These are phyloP conservation scores for Uropsilus gracilis DNA, from an alignment of 2,113 vertebrate genomes.

Conservation along the genomic window DNA sequence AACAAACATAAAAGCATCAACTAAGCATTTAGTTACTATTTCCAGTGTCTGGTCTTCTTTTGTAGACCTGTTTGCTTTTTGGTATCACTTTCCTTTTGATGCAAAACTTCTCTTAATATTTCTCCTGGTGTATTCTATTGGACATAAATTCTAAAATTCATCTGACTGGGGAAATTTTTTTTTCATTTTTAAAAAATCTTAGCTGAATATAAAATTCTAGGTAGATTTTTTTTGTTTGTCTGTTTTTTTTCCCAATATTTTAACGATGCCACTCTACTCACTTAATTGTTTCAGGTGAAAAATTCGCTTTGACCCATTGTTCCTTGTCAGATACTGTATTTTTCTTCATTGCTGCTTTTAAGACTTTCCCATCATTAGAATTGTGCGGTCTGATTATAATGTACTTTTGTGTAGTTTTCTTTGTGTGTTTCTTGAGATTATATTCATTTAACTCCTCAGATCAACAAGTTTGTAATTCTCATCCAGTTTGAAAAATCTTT, in stretches of 20 bases:
- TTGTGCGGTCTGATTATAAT: not conserved
- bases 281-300: not conserved
- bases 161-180: not conserved
- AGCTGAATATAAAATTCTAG: not conserved
- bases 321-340: not conserved
- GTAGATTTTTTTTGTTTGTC: too few relatives aligned
- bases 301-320: not conserved
- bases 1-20: not conserved
- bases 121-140: not conserved
- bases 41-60: not conserved
- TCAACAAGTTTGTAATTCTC: not conserved
- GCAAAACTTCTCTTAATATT: not conserved
- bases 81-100: not conserved
- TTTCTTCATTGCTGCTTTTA: not conserved
- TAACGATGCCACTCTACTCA: not conserved
- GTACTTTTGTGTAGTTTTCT: not conserved
- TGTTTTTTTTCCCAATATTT: not conserved
- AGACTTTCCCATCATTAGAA: not conserved
- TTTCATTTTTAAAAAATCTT: not conserved
- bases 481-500: not conserved
- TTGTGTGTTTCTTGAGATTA: not conserved
- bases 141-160: not conserved
- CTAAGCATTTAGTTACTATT: not conserved
- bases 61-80: not conserved
- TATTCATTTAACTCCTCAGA: not conserved